Percentiles rank a stretch among this genome's conserved stretches.
Evolutionary conservation across 2,797 vertebrate species (phyloP).

Genomic region (Pseudomugil gertrudae): DNA sequence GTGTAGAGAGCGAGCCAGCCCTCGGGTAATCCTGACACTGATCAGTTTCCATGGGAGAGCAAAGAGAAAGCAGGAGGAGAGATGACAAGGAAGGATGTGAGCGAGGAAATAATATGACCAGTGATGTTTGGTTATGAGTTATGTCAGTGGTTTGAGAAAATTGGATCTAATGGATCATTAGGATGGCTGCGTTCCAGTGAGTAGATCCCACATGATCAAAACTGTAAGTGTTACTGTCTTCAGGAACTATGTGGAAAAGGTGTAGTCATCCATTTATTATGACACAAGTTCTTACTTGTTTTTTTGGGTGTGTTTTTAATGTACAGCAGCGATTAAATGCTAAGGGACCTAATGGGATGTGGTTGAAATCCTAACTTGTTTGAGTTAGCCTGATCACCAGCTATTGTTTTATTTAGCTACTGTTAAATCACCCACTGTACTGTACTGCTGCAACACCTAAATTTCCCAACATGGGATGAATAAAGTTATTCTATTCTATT

Average conservation of each 20-base stretch:
- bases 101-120: constrained; percentile 13
- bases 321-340: constrained; percentile 17
- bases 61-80: background rate
- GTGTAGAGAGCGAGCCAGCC: constrained; percentile 26
- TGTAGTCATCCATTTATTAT: too few relatives aligned
- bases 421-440: too few relatives aligned
- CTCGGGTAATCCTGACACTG: constrained; percentile 47
- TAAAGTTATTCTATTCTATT: too few relatives aligned
- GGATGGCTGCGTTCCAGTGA: too few relatives aligned
- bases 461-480: too few relatives aligned
- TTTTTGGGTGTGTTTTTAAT: background rate
- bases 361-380: constrained; percentile 17
- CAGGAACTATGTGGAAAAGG: too few relatives aligned
- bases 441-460: too few relatives aligned
- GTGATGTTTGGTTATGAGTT: constrained; percentile 18
- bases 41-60: constrained; percentile 49
- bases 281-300: too few relatives aligned
- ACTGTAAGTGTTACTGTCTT: background rate
- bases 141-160: constrained; percentile 28
- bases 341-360: constrained; percentile 15
- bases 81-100: background rate
- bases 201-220: background rate
- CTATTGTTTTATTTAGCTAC: too few relatives aligned
- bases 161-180: constrained; percentile 8
- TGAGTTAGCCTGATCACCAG: constrained; percentile 6